Conservation (phyloP, 1,140 invertebrate genomes). For the Nephila pilipes region DNA sequence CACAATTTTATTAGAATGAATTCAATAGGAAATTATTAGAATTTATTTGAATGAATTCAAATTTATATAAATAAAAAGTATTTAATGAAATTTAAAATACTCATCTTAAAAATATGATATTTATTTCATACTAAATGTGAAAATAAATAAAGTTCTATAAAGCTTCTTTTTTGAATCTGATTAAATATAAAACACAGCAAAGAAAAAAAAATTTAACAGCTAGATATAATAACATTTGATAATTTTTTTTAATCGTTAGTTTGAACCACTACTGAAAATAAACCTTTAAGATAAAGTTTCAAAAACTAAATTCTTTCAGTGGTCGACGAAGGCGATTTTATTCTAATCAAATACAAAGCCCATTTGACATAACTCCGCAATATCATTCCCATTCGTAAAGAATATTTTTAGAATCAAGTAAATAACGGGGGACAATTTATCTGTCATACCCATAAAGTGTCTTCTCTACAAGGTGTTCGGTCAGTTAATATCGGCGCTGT, state of each 20-base stretch:
- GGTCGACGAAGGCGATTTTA: background rate
- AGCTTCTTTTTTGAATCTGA: too few relatives aligned
- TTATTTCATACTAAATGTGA: too few relatives aligned
- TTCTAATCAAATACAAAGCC: background rate
- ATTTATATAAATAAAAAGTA: too few relatives aligned
- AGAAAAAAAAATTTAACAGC: too few relatives aligned
- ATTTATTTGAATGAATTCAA: too few relatives aligned
- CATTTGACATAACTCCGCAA: background rate
- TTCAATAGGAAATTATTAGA: too few relatives aligned
- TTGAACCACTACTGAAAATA: background rate
- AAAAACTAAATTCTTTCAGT: background rate
- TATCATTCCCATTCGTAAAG: conserved; percentile 17
- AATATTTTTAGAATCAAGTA: conserved; percentile 36
- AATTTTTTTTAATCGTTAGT: background rate
- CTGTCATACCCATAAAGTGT: conserved; percentile 18
- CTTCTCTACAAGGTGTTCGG: conserved; percentile 27
- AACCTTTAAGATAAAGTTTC: background rate
- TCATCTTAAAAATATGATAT: too few relatives aligned
- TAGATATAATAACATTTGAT: too few relatives aligned
- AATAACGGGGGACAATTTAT: conserved; percentile 14
- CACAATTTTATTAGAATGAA: too few relatives aligned
- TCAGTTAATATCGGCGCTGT: conserved; percentile 44
- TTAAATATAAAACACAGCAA: too few relatives aligned
- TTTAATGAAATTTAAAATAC: too few relatives aligned
- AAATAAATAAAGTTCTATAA: too few relatives aligned